Percentiles rank a stretch among this genome's conserved stretches.
These are phyloP conservation scores for Urocyon cinereoargenteus DNA, from an alignment of 2,797 vertebrate genomes.

Conservation along the genomic window DNA sequence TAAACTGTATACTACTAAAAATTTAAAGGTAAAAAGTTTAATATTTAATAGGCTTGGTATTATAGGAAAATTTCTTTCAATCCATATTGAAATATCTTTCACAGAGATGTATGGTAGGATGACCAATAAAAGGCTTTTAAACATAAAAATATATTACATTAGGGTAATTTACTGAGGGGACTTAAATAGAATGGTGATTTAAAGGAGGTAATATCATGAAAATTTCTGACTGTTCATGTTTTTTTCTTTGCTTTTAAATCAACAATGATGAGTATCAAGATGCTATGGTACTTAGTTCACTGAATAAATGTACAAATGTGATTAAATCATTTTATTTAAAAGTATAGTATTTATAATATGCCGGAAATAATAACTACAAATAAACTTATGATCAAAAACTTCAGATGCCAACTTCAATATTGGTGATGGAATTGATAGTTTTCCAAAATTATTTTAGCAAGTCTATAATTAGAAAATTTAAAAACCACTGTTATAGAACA, in stretches of 20 bases:
- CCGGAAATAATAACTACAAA: constrained; percentile 38
- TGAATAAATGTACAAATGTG: background rate
- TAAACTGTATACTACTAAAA: background rate
- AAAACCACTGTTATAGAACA: constrained; percentile 39
- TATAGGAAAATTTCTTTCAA: constrained; percentile 22
- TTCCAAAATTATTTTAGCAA: constrained; percentile 23
- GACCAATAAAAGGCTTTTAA: constrained; percentile 12
- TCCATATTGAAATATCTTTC: background rate
- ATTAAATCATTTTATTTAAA: constrained; percentile 26
- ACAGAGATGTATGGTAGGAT: background rate
- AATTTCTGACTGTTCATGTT: background rate
- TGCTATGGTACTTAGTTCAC: background rate
- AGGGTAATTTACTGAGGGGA: background rate
- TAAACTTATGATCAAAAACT: constrained; percentile 37
- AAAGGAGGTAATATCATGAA: background rate
- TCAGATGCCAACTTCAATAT: constrained; percentile 28
- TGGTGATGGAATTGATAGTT: background rate
- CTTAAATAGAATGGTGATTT: constrained; percentile 33
- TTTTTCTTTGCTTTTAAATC: background rate
- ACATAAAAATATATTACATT: constrained; percentile 9
- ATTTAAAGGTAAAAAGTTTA: background rate
- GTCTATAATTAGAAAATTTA: constrained; percentile 30
- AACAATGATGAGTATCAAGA: constrained; percentile 2
- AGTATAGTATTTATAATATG: background rate
- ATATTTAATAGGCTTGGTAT: background rate